phyloP scores from a whole-genome alignment of 2,888 invertebrate species.

The Agrochola circellaris region DNA sequence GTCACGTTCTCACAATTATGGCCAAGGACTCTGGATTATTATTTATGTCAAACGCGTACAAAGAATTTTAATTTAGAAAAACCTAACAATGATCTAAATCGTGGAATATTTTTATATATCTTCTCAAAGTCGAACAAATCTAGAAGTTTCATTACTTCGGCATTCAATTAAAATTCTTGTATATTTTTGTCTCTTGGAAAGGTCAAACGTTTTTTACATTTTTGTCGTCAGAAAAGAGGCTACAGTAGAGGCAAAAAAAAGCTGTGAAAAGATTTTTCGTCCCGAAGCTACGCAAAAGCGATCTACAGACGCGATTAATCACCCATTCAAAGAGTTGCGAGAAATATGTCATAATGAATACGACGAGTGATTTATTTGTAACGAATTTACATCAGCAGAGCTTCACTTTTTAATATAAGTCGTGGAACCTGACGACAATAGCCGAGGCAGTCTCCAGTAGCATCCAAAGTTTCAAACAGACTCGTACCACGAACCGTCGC shows the following conservation, averaged over 20 bases:
- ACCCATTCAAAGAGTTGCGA: conserved; percentile 39
- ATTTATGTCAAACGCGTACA: conserved; percentile 76
- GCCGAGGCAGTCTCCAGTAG: conserved; percentile 65
- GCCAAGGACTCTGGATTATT: conserved; percentile 78
- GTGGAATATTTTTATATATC: conserved; percentile 30
- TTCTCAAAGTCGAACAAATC: conserved; percentile 41
- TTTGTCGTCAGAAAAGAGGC: conserved; percentile 43
- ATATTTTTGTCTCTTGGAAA: conserved; percentile 40
- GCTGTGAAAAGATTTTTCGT: conserved; percentile 20
- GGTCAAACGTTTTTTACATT: conserved; percentile 48
- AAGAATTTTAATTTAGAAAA: conserved; percentile 72
- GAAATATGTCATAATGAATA: conserved; percentile 45
- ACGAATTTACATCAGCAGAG: conserved; percentile 35
- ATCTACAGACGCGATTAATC: conserved; percentile 43
- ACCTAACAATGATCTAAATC: conserved; percentile 61
- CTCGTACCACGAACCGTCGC: conserved; percentile 80
- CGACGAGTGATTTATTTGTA: conserved; percentile 47
- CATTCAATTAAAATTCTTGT: conserved; percentile 29
- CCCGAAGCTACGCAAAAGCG: conserved; percentile 34
- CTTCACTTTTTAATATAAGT: conserved; percentile 67
- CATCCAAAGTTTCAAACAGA: conserved; percentile 80
- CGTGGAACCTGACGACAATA: conserved; percentile 67
- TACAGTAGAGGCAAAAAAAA: conserved; percentile 17
- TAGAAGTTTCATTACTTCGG: conserved; percentile 31
- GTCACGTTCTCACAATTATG: conserved; percentile 82